A percentile compares a stretch with the other conserved stretches of the same genome.
These are phyloP conservation scores for Julus scanicus DNA, from an alignment of 2,888 invertebrate species.

Conservation along the genomic window DNA sequence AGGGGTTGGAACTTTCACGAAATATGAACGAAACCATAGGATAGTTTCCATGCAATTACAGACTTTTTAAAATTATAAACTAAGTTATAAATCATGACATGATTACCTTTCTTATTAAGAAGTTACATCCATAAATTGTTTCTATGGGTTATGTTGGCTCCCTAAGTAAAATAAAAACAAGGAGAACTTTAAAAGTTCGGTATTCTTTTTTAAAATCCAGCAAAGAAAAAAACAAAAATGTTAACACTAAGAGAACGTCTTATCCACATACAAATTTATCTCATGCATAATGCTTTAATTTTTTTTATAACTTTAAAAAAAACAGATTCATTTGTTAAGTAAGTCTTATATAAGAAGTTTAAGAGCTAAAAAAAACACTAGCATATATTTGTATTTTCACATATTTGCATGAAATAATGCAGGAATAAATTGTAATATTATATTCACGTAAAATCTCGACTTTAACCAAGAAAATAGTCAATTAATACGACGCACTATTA, in stretches of 20 bases:
- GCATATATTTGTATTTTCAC: neutral
- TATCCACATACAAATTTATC: too few relatives aligned
- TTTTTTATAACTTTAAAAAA: too few relatives aligned
- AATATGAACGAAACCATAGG: neutral
- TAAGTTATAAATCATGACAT: conserved; percentile 12
- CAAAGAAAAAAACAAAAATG: too few relatives aligned
- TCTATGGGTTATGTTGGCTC: neutral
- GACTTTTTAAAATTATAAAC: neutral
- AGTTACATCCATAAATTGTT: neutral
- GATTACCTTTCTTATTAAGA: neutral
- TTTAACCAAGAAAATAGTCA: neutral
- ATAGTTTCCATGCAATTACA: neutral
- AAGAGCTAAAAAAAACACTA: neutral
- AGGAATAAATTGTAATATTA: neutral
- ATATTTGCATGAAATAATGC: neutral
- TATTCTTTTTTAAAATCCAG: too few relatives aligned
- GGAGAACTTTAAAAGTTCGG: neutral
- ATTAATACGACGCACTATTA: neutral
- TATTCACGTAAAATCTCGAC: neutral
- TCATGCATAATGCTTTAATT: too few relatives aligned
- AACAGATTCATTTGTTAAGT: too few relatives aligned
- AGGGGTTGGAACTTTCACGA: conserved; percentile 28
- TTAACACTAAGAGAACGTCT: too few relatives aligned
- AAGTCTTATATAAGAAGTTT: too few relatives aligned
- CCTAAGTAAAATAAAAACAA: neutral